A percentile compares a stretch with the other conserved stretches of the same genome.
These are phyloP conservation scores for Eulacestoma nigropectus DNA, from an alignment of 2,113 vertebrate genomes.

Conservation along the genomic window DNA sequence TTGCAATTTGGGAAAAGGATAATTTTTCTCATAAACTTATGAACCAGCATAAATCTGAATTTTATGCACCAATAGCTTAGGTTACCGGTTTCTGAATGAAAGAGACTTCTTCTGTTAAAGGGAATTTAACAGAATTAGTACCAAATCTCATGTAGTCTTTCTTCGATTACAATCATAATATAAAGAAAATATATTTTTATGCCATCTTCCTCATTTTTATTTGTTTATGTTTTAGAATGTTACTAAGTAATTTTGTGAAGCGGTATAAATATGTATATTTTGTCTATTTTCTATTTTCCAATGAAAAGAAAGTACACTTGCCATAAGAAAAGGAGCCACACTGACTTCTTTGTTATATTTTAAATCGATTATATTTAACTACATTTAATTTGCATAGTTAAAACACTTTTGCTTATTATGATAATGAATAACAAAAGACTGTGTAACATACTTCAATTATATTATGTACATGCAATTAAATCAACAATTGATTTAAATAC, in stretches of 20 bases:
- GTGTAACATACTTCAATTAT: constrained; percentile 8
- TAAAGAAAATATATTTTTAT: background rate
- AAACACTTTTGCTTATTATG: constrained; percentile 38
- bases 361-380: constrained; percentile 49
- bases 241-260: background rate
- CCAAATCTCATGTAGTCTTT: background rate
- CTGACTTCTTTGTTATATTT: constrained; percentile 23
- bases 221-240: background rate
- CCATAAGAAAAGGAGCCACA: constrained; percentile 16
- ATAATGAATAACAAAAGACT: constrained; percentile 22
- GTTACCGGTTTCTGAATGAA: background rate
- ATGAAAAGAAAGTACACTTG: background rate
- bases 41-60: background rate
- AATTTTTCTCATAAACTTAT: background rate
- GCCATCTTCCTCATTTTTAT: background rate
- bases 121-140: background rate
- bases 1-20: background rate
- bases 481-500: no score
- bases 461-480: background rate
- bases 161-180: background rate
- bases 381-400: constrained; percentile 56
- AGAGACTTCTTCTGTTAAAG: background rate
- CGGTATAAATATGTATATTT: constrained; percentile 5
- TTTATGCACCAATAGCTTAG: background rate
- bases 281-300: constrained; percentile 60